These are phyloP conservation scores for Bombus pyrosoma DNA, from an alignment of 1,140 invertebrate species.

Conservation along the genomic window DNA sequence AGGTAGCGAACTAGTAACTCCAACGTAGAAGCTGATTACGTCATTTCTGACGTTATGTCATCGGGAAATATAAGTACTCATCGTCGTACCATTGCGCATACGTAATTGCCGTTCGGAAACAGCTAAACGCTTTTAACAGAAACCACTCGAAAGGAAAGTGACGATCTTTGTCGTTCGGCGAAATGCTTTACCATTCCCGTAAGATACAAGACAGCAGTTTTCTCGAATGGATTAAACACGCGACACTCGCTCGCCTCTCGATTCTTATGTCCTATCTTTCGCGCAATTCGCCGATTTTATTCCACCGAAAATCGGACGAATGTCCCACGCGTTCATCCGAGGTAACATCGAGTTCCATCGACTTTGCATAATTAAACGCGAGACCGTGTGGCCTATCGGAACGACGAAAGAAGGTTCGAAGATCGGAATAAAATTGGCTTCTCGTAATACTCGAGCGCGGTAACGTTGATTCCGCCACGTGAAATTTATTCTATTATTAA, in stretches of 20 bases:
- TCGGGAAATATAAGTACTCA: neutral
- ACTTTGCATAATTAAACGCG: neutral
- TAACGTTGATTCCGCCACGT: neutral
- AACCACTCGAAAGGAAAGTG: neutral
- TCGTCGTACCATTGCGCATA: neutral
- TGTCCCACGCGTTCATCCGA: fast-evolving
- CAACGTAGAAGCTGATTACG: neutral
- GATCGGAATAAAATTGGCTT: neutral
- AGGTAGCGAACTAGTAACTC: fast-evolving
- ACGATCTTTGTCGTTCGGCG: too few species aligned
- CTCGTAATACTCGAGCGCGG: too few species aligned
- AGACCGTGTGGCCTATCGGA: neutral
- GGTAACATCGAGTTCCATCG: neutral
- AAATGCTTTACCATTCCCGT: neutral
- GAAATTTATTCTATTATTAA: constrained; percentile 37
- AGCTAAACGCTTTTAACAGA: neutral
- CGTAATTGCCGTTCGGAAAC: neutral
- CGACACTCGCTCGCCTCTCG: too few species aligned
- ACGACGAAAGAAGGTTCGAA: neutral
- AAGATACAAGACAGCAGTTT: neutral
- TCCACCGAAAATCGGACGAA: neutral
- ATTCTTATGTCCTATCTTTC: neutral
- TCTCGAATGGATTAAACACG: neutral
- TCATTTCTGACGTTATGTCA: neutral
- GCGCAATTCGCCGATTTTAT: neutral